A percentile compares a stretch with the other conserved stretches of the same genome.
Evolutionary conservation across 2,888 invertebrate genomes (phyloP).

Genomic region (Agrilus mali): DNA sequence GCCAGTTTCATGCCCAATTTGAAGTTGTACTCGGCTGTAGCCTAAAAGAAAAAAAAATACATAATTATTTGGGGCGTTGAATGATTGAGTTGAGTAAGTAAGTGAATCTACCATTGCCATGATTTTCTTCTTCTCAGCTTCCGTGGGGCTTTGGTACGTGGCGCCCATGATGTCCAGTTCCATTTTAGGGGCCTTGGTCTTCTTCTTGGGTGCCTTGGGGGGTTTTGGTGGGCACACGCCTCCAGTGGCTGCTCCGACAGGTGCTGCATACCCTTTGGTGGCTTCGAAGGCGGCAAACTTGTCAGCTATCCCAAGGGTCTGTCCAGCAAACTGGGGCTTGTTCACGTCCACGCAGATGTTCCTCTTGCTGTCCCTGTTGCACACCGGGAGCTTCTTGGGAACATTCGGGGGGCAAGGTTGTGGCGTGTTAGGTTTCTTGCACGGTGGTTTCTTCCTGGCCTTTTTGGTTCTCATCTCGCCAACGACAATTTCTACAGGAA

Average conservation of each 20-base stretch:
- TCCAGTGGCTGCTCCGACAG: no score
- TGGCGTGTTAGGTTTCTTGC: constrained; percentile 1
- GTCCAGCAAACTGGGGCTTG: no score
- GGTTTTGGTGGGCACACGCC: no score
- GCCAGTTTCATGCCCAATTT: constrained; percentile 26
- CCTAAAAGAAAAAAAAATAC: constrained; percentile 12
- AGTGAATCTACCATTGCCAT: background rate
- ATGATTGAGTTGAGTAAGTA: background rate
- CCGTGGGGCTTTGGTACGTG: no score
- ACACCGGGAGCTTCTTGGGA: background rate
- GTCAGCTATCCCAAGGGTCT: no score
- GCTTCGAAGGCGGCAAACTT: no score
- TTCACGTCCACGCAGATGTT: no score
- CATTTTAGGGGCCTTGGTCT: no score
- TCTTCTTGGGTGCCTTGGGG: no score
- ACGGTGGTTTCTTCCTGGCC: constrained; percentile 10
- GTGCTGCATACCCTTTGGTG: no score
- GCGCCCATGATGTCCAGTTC: no score
- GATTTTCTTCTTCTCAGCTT: background rate
- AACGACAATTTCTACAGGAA: constrained; percentile 29
- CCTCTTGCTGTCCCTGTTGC: no score
- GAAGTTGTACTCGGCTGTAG: constrained; percentile 18
- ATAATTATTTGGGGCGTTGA: background rate
- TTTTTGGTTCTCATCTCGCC: constrained; percentile 16
- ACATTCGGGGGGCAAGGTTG: background rate